phyloP scores from a whole-genome alignment of 2,113 vertebrate genomes.

The Desmodus rotundus region DNA sequence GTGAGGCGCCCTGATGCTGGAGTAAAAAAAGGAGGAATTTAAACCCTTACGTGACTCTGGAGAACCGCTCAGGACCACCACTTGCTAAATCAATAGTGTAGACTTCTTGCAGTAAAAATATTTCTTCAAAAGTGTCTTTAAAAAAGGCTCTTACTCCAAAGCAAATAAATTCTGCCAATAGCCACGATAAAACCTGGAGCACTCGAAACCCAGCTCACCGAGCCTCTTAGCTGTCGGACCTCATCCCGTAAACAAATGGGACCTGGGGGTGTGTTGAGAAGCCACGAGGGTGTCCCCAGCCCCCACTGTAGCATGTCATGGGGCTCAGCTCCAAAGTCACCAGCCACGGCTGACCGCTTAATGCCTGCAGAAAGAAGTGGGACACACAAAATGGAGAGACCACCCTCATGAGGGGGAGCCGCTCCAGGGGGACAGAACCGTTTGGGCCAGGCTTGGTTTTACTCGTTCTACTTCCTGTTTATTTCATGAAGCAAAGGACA shows the following conservation, averaged over 20 bases:
- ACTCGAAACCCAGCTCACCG: slow-evolving; percentile 54
- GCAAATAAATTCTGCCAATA: slow-evolving; percentile 63
- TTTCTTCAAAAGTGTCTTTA: slow-evolving; percentile 63
- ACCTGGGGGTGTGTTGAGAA: background rate
- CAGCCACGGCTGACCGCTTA: background rate
- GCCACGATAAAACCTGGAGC: slow-evolving; percentile 33
- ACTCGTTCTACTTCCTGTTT: too few relatives aligned
- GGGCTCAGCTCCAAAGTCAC: background rate
- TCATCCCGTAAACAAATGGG: slow-evolving; percentile 19
- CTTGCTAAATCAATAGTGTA: slow-evolving; percentile 69
- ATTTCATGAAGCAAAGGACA: too few relatives aligned
- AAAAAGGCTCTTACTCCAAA: slow-evolving; percentile 69
- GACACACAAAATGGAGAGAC: background rate
- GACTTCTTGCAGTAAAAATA: slow-evolving; percentile 58
- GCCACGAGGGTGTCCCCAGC: background rate
- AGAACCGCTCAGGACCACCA: slow-evolving; percentile 19
- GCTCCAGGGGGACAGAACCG: too few relatives aligned
- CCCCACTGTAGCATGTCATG: accelerated
- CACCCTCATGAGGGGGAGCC: too few relatives aligned
- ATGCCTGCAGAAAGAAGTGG: background rate
- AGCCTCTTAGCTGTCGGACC: slow-evolving; percentile 43
- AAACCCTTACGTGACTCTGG: slow-evolving; percentile 31
- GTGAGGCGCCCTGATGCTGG: background rate
- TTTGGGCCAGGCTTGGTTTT: too few relatives aligned
- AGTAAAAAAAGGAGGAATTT: slow-evolving; percentile 48